phyloP scores from a whole-genome alignment of 2,888 invertebrate genomes.

The Drosophila demipolita region DNA sequence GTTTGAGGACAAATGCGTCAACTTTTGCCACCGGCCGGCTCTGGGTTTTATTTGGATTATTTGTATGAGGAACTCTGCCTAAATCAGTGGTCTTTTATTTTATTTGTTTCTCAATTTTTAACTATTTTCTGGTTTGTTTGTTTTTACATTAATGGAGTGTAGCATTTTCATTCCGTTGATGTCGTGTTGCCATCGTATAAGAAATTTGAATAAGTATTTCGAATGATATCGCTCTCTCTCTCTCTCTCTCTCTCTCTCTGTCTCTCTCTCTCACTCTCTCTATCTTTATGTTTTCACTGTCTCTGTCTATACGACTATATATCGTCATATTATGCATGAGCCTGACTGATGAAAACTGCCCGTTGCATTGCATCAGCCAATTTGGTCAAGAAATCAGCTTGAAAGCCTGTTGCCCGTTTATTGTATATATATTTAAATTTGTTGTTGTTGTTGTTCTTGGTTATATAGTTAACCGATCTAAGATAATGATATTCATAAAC shows the following conservation, averaged over 20 bases:
- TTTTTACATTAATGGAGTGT: constrained; percentile 6
- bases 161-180: constrained; percentile 24
- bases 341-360: constrained; percentile 77
- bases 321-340: constrained; percentile 57
- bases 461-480: constrained; percentile 33
- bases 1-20: constrained; percentile 7
- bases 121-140: neutral
- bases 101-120: neutral
- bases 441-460: constrained; percentile 26
- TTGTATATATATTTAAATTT: constrained; percentile 47
- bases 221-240: constrained; percentile 10
- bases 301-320: constrained; percentile 23
- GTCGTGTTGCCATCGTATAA: constrained; percentile 27
- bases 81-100: constrained; percentile 10
- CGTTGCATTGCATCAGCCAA: constrained; percentile 84
- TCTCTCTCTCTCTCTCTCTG: neutral
- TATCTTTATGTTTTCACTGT: neutral
- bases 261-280: neutral
- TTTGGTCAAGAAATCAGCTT: constrained; percentile 59
- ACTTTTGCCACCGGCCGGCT: constrained; percentile 47
- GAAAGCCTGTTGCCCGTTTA: constrained; percentile 60
- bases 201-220: constrained; percentile 50
- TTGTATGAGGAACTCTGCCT: constrained; percentile 11
- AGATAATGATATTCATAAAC: constrained; percentile 2
- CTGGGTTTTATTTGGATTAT: neutral